Percentiles rank a stretch among this genome's conserved stretches.
These are phyloP conservation scores for Philereme vetulata DNA, from an alignment of 2,888 invertebrate species.

Conservation along the genomic window DNA sequence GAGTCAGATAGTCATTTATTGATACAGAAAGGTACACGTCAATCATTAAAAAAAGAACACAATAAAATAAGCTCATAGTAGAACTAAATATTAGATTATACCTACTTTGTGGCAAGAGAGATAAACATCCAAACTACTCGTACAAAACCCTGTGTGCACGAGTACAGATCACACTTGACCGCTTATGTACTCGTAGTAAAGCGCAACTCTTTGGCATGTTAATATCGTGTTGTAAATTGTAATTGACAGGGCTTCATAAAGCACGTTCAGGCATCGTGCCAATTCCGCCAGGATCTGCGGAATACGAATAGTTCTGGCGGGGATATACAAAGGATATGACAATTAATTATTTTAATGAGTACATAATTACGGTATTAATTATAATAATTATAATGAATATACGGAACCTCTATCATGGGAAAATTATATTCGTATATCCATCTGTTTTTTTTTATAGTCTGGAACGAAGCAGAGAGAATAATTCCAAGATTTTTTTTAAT, in stretches of 20 bases:
- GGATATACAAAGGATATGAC: conserved; percentile 10
- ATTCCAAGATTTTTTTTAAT: too few relatives aligned
- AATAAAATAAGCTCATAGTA: too few relatives aligned
- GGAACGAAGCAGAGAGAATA: too few relatives aligned
- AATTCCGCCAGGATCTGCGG: conserved; percentile 1
- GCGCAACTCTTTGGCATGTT: not conserved
- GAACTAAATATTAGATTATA: too few relatives aligned
- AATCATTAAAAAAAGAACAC: too few relatives aligned
- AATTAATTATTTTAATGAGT: conserved; percentile 14
- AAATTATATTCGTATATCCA: too few relatives aligned
- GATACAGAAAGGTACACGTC: too few relatives aligned
- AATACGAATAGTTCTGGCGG: conserved; percentile 11
- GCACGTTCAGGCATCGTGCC: conserved; percentile 9
- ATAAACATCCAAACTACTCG: too few relatives aligned
- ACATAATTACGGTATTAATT: not conserved
- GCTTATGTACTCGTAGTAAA: not conserved
- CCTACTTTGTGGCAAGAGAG: too few relatives aligned
- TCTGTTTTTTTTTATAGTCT: too few relatives aligned
- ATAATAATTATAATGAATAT: not conserved
- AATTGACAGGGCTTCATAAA: not conserved
- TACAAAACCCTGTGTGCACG: not conserved
- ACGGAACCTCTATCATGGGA: too few relatives aligned
- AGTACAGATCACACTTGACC: not conserved
- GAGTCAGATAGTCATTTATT: too few relatives aligned
- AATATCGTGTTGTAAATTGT: not conserved